Evolutionary conservation across 2,888 invertebrate genomes (phyloP).

Genomic region (Mermis nigrescens): DNA sequence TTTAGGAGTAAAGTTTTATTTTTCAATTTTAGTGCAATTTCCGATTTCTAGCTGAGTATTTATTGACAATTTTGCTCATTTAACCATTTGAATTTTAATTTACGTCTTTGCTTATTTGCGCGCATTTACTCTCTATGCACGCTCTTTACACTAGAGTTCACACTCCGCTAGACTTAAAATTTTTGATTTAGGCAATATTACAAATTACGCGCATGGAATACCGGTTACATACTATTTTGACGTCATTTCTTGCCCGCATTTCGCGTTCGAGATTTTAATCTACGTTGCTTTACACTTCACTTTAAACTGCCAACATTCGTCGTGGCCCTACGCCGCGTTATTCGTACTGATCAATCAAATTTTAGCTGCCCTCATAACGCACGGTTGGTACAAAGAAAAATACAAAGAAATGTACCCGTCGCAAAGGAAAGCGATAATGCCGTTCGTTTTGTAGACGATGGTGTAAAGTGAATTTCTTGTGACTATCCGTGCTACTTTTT

Average conservation of each 20-base stretch:
- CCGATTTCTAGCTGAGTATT: too few species aligned
- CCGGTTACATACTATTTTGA: slow-evolving; percentile 60
- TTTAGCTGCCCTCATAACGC: slow-evolving; percentile 28
- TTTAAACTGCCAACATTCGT: slow-evolving; percentile 7
- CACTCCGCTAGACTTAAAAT: too few species aligned
- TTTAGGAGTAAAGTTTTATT: too few species aligned
- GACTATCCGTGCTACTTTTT: too few species aligned
- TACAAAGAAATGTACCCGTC: slow-evolving; percentile 31
- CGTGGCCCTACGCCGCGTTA: slow-evolving; percentile 12
- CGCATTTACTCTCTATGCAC: too few species aligned
- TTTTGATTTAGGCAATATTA: slow-evolving; percentile 47
- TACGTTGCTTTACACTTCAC: slow-evolving; percentile 42
- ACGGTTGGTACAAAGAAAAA: slow-evolving; percentile 33
- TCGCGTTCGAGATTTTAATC: slow-evolving; percentile 54
- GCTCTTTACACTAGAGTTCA: too few species aligned
- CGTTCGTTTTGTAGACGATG: too few species aligned
- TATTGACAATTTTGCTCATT: too few species aligned
- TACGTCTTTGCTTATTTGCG: too few species aligned
- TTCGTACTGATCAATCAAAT: slow-evolving; percentile 28
- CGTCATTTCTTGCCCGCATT: slow-evolving; percentile 60
- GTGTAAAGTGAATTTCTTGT: too few species aligned
- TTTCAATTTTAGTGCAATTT: too few species aligned
- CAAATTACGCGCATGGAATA: slow-evolving; percentile 51
- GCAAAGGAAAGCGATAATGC: slow-evolving; percentile 32
- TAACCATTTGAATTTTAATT: too few species aligned